Base-by-base conservation (phyloP, 2,113 vertebrate genomes). In the Hippocampus mohnikei region DNA sequence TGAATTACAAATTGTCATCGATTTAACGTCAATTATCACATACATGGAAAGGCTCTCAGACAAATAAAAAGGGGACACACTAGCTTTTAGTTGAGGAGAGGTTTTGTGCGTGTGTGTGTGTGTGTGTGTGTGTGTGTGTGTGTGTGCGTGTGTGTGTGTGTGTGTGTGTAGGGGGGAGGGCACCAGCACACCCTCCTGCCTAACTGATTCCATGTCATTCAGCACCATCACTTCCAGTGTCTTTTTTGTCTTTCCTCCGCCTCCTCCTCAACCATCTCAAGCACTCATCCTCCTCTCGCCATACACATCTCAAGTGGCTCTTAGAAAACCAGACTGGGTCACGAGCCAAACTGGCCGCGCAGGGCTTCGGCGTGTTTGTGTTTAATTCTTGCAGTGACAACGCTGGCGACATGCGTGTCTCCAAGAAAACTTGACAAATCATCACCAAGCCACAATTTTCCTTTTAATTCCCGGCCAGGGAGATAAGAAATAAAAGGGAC, bases 1-100 rank as follows among this genome's bases (percentile, higher is more conserved):
- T 95, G 95, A 96, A 96, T 96, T 95, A 95, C 94, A 95, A 94
- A 95, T 95, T 91, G 93, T 89, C 94, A 95, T 96, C 87, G 94
- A 96, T 95, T 96, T 87, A 66, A 76, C 33, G 91, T 94, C 94
- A 69, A 10, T 77, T 70, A 56, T 92, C 90, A 25, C 68, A 61
- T 50, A 72, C 25, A 46, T 65, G 63, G 63, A 46, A 65, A 65
- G 27, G 63, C 56, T 53, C 27, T 6, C 70, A 75, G 71, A 77
- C 71, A 85, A 67, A 78, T 69, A 80, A 40, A 71, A 75, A 75
- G 78, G 20, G 77, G 75, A 82, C 42, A 56, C 21, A 48, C 74
- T 42, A 66, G 56, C 62, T 46, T 65, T 44, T 23, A 42, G 40
- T 13, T 44, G 62, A 64, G 8, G 62, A 27, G 21, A 7, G 61